Percentiles rank a stretch among this genome's conserved stretches.
These are phyloP conservation scores for Noctua janthina DNA, from an alignment of 2,888 invertebrate genomes.

Conservation along the genomic window DNA sequence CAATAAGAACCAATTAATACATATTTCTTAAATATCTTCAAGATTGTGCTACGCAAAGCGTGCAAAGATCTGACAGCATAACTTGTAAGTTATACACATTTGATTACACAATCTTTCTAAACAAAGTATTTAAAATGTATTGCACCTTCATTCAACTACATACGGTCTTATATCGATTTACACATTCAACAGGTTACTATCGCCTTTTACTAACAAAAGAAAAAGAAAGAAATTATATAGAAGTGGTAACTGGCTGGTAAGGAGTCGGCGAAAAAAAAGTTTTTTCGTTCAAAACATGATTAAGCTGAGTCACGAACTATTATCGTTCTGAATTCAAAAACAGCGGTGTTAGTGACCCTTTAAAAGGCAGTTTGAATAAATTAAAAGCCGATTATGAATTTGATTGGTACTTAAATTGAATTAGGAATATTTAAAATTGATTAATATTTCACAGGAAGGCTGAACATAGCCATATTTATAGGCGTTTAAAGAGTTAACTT, in stretches of 20 bases:
- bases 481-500: neutral
- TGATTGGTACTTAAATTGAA: conserved; percentile 34
- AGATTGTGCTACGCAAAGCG: conserved; percentile 20
- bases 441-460: conserved; percentile 1
- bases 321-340: conserved; percentile 46
- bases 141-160: conserved; percentile 4
- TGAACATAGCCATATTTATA: neutral
- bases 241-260: conserved; percentile 15
- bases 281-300: conserved; percentile 23
- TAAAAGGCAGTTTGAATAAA: conserved; percentile 49
- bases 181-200: conserved; percentile 29
- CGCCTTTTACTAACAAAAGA: conserved; percentile 12
- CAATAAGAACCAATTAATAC: conserved; percentile 10
- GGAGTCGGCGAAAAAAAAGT: conserved; percentile 7
- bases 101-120: conserved; percentile 36
- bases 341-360: conserved; percentile 41
- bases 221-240: conserved; percentile 20
- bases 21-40: conserved; percentile 6
- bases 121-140: conserved; percentile 5
- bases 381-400: conserved; percentile 36
- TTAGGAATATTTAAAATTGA: conserved; percentile 18
- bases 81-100: conserved; percentile 19
- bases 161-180: conserved; percentile 7
- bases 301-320: conserved; percentile 44
- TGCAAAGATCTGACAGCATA: conserved; percentile 30